Conservation (phyloP, 2,888 invertebrate genomes). For the Eudemis profundana region DNA sequence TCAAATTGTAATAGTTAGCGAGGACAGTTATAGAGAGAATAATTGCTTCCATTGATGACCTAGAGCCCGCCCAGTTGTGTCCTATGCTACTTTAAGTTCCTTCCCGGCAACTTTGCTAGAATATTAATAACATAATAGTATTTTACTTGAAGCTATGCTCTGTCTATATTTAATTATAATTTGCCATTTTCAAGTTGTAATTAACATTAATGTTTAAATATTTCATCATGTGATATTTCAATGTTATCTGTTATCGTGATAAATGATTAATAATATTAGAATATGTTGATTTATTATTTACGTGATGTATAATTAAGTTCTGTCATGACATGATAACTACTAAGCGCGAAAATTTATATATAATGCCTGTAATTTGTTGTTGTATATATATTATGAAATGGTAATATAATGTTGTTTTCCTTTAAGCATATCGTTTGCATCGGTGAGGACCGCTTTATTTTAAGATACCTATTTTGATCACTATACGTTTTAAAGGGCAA, state of each 20-base stretch:
- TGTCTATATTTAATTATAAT: conserved; percentile 59
- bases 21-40: background rate
- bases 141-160: conserved; percentile 58
- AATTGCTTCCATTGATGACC: conserved; percentile 8
- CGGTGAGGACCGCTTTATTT: conserved; percentile 20
- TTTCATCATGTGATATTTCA: conserved; percentile 83
- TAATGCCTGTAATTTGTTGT: conserved; percentile 64
- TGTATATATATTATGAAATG: conserved; percentile 63
- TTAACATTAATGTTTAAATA: conserved; percentile 67
- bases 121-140: conserved; percentile 48
- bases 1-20: background rate
- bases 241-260: conserved; percentile 83
- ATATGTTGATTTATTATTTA: conserved; percentile 47
- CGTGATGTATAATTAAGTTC: conserved; percentile 46
- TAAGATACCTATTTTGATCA: conserved; percentile 27
- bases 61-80: conserved; percentile 4
- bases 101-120: conserved; percentile 43
- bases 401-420: conserved; percentile 39
- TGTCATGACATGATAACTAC: conserved; percentile 69
- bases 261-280: conserved; percentile 63
- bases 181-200: conserved; percentile 75
- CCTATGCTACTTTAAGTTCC: conserved; percentile 57
- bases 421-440: conserved; percentile 12
- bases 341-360: conserved; percentile 52
- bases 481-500: conserved; percentile 30